Evolutionary conservation across 2,888 invertebrate species (phyloP), one percentile per base, ranked within the genome.

Genomic region (Cartodere bifasciata): DNA sequence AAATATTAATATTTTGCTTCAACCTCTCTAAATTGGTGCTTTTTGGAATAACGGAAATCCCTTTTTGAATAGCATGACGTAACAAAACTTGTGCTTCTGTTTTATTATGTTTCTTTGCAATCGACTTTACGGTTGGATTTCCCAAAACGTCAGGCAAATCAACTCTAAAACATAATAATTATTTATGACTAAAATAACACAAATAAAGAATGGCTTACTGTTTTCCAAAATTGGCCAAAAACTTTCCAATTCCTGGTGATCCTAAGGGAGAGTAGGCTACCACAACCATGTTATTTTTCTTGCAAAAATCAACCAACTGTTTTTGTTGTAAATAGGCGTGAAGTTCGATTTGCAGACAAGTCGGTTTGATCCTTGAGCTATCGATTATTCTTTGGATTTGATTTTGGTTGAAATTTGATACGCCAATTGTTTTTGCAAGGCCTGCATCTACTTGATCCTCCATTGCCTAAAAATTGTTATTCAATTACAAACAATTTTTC

Each of bases 241-340:
- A 49, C n/a, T n/a, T n/a, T 38, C 67, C 68, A 13, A 81, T 62
- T 3, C 75, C 81, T 42, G 73, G 72, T 1, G 81, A 74, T 3
- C 85, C 86, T 24, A 86, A 65, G 1, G 85, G 82, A 1, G 84
- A 77, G 53, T 84, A 86, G 0, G 84, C 85, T 0, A 80, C 81
- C 1, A 86, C 59, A 1, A 71, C 65, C 25, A 91, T 79, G 11
- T 69, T 67, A 27, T 76, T 62, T 24, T 67, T 56, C 31, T 67
- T 65, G 45, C 80, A 79, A 36, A 69, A 72, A 2, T 70, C 63
- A 1, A 74, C 58, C 35, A 84, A 52, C 12, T 68, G 64, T 15
- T 66, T 49, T 56, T 85, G 83, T 55, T 85, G 86, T 46, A 80
- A 75, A 46, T 84, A 76, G 12, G 77, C 68, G 47, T 88, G 84